Percentiles rank a stretch among this genome's conserved stretches.
Evolutionary conservation across 2,888 invertebrate species (phyloP).

Genomic region (Laothoe populi): DNA sequence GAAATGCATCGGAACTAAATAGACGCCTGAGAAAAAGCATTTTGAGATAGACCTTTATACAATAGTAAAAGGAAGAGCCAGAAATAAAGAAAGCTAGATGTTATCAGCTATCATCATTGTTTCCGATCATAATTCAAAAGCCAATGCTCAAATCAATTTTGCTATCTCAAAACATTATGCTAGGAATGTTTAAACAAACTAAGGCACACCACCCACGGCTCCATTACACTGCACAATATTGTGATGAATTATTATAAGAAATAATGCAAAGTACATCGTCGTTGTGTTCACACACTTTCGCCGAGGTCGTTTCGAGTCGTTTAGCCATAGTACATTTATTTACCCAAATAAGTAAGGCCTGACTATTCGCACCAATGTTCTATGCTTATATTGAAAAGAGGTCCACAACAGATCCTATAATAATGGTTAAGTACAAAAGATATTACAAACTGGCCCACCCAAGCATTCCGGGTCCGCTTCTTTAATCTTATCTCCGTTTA

Average conservation of each 20-base stretch:
- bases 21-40: neutral
- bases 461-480: constrained; percentile 64
- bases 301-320: constrained; percentile 77
- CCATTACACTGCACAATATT: constrained; percentile 60
- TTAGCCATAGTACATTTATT: constrained; percentile 46
- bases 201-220: constrained; percentile 66
- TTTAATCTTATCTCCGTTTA: constrained; percentile 70
- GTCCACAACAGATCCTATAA: constrained; percentile 48
- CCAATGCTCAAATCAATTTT: constrained; percentile 11
- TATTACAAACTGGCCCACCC: constrained; percentile 71
- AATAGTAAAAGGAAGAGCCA: constrained; percentile 14
- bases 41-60: constrained; percentile 6
- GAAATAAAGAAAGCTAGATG: constrained; percentile 15
- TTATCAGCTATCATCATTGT: constrained; percentile 23
- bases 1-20: constrained; percentile 18
- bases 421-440: constrained; percentile 56
- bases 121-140: constrained; percentile 17
- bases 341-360: constrained; percentile 54
- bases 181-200: constrained; percentile 55
- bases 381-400: constrained; percentile 24
- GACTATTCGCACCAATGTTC: constrained; percentile 28
- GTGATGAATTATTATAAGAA: constrained; percentile 73
- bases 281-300: constrained; percentile 76
- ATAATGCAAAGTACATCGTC: constrained; percentile 68
- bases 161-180: constrained; percentile 30